phyloP scores from a whole-genome alignment of 2,888 invertebrate genomes.

The Ernsta delagoae region DNA sequence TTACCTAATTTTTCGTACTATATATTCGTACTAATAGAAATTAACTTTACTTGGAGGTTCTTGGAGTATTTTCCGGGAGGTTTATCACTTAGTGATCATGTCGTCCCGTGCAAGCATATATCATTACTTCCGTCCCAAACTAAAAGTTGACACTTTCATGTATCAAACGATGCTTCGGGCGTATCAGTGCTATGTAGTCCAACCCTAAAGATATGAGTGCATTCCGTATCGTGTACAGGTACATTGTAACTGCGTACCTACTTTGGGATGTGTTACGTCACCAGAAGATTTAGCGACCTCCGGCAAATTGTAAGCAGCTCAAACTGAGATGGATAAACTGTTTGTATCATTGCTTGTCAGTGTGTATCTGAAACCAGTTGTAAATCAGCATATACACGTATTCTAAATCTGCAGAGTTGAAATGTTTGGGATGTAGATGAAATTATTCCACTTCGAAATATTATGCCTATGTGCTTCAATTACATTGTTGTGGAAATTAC shows the following conservation, averaged over 20 bases:
- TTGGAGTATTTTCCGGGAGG: no score
- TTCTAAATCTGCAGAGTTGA: no score
- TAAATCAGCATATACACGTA: not conserved
- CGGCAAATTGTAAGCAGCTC: constrained; percentile 9
- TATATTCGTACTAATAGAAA: no score
- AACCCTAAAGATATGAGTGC: constrained; percentile 41
- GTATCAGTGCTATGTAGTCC: constrained; percentile 21
- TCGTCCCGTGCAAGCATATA: no score
- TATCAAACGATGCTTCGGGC: not conserved
- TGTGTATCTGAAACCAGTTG: not conserved
- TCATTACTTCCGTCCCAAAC: not conserved
- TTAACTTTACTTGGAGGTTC: no score
- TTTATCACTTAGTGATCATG: no score
- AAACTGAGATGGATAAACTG: not conserved
- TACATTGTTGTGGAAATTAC: constrained; percentile 2
- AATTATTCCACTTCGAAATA: not conserved
- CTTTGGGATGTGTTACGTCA: constrained; percentile 37
- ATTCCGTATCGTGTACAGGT: constrained; percentile 39
- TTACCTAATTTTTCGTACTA: no score
- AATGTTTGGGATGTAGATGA: not conserved
- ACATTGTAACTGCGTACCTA: constrained; percentile 30
- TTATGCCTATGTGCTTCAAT: not conserved
- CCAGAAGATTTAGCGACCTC: constrained; percentile 7
- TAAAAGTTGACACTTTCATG: not conserved
- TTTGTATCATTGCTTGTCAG: constrained; percentile 15